Percentiles rank a stretch among this genome's conserved stretches.
These are phyloP conservation scores for Brachyptera risi DNA, from an alignment of 2,888 invertebrate species.

Conservation along the genomic window DNA sequence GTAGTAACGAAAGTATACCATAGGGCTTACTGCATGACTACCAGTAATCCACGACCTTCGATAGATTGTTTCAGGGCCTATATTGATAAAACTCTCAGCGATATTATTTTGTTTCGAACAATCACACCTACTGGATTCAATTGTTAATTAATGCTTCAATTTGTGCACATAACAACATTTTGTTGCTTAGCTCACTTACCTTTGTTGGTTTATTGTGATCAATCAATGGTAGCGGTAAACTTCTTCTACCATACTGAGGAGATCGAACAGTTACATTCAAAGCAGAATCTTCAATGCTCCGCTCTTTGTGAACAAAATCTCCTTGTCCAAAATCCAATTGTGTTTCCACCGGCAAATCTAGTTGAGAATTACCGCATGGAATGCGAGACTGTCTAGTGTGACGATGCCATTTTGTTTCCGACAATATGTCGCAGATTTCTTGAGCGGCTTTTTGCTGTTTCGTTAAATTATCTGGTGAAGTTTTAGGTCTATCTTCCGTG, in stretches of 20 bases:
- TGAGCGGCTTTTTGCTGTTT: constrained; percentile 35
- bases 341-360: constrained; percentile 13
- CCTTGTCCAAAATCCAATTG: background rate
- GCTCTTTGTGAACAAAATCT: constrained; percentile 2
- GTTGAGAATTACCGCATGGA: constrained; percentile 18
- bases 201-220: too few species aligned
- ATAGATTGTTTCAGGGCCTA: too few species aligned
- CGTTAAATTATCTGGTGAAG: constrained; percentile 42
- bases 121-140: too few species aligned
- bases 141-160: too few species aligned
- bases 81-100: too few species aligned
- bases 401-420: constrained; percentile 28
- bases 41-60: too few species aligned
- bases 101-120: too few species aligned
- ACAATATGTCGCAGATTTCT: constrained; percentile 43
- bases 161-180: too few species aligned
- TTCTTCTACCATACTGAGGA: constrained; percentile 25
- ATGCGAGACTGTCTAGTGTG: constrained; percentile 7
- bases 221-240: constrained; percentile 11
- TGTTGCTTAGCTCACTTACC: too few species aligned
- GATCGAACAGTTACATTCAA: constrained; percentile 23
- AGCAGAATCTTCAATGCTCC: background rate
- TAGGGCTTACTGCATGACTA: too few species aligned
- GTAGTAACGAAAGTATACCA: too few species aligned
- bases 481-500: constrained; percentile 44